Evolutionary conservation across 1,140 invertebrate genomes (phyloP), one percentile per base, ranked within the genome.

Genomic region (Bactericera cockerelli): DNA sequence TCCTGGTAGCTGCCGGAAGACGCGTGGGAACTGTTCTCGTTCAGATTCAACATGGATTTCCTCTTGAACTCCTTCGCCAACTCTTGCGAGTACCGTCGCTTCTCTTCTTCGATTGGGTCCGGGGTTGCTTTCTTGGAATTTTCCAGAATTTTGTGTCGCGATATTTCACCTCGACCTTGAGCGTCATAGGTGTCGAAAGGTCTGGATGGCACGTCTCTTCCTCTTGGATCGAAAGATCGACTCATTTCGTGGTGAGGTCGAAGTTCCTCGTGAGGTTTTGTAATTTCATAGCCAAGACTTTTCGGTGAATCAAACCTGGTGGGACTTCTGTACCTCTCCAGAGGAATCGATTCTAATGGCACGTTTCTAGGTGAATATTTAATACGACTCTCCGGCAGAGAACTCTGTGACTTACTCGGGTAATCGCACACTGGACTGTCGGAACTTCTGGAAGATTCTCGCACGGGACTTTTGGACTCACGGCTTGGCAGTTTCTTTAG

Each of bases 1-100:
- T 79, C 77, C 56, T 76, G 74, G 57, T 79, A 79, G 4, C 53
- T 28, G 28, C 24, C 11, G 24, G 19, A 28, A 16, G 26, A 61
- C 39, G 53, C 28, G 19, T 38, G 19, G 26, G 56, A 55, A n/a
- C 26, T 16, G 25, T 57, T 61, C 42, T 55, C 28, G 21, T 53
- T 31, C 21, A 64, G 61, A 25, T 72, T 70, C 59, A 74, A 64
- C 63, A 71, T 72, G 1, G 71, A 72, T 36, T 71, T 62, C 13
- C 72, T 65, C 61, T 74, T 74, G 55, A 74, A 67, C 60, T 74
- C 73, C 57, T 71, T 70, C 4, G 71, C 73, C 26, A 76, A 69
- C 65, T 72, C 70, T 56, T 68, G 69, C 1, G 70, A 74, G 59
- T 67, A 70, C 54, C 67, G 65, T 59, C 67, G 66, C 59, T 70